Conservation (phyloP, 1,140 invertebrate genomes). For the Drosophila hydei region DNA sequence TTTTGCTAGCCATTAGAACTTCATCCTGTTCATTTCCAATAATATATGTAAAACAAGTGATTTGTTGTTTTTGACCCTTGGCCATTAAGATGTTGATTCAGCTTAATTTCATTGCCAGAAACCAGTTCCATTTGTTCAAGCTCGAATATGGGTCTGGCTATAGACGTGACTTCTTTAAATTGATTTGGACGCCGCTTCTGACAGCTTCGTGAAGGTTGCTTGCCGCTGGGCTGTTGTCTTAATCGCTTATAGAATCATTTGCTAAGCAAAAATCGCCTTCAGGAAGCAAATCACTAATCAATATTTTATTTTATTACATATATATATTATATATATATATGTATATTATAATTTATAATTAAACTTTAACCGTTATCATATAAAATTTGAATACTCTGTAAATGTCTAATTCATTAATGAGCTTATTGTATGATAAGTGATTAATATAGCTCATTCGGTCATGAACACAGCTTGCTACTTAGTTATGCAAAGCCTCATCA, state of each 20-base stretch:
- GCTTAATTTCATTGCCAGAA: neutral
- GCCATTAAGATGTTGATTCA: constrained; percentile 4
- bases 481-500: neutral
- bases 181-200: constrained; percentile 21
- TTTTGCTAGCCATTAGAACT: neutral
- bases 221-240: constrained; percentile 9
- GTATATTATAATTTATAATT: too few species aligned
- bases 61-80: constrained; percentile 15
- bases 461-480: neutral
- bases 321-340: neutral
- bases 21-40: neutral
- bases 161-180: constrained; percentile 20
- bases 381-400: constrained; percentile 1
- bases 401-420: neutral
- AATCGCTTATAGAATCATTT: neutral
- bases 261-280: neutral
- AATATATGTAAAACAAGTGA: neutral
- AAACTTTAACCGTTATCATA: neutral
- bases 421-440: neutral
- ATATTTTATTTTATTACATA: constrained; percentile 4
- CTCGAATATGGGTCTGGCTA: constrained; percentile 19
- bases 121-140: constrained; percentile 26
- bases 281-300: constrained; percentile 8
- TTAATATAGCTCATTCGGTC: neutral
- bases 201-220: constrained; percentile 29